These are phyloP conservation scores for Reticulitermes speratus DNA, from an alignment of 1,140 invertebrate genomes.

Conservation along the genomic window DNA sequence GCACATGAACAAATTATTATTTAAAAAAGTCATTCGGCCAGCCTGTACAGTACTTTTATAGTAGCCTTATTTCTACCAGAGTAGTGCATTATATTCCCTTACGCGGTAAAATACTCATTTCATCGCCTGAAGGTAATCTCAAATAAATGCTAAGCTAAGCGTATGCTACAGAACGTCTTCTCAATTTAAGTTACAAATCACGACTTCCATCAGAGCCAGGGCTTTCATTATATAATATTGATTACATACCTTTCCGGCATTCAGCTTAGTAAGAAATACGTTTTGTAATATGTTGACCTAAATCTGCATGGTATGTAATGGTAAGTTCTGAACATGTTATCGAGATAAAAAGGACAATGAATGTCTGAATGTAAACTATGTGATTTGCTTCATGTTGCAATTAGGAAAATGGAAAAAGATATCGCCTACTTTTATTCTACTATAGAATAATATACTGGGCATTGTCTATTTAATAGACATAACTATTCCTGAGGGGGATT, in stretches of 20 bases:
- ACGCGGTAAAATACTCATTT: not conserved
- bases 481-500: too few species aligned
- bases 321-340: not conserved
- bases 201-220: not conserved
- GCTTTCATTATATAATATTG: not conserved
- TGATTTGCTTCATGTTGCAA: not conserved
- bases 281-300: not conserved
- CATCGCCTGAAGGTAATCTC: not conserved
- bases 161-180: not conserved
- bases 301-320: not conserved
- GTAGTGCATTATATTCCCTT: not conserved
- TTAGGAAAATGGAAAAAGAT: not conserved
- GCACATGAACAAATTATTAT: not conserved
- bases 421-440: too few species aligned
- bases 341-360: not conserved
- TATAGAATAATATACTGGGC: too few species aligned
- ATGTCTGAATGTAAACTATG: not conserved
- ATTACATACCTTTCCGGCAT: not conserved
- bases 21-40: not conserved
- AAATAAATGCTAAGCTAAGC: not conserved
- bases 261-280: not conserved
- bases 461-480: too few species aligned
- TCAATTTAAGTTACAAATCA: not conserved
- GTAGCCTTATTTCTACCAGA: not conserved
- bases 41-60: not conserved